Conservation (phyloP, 1,140 invertebrate species). For the Cephus cinctus region DNA sequence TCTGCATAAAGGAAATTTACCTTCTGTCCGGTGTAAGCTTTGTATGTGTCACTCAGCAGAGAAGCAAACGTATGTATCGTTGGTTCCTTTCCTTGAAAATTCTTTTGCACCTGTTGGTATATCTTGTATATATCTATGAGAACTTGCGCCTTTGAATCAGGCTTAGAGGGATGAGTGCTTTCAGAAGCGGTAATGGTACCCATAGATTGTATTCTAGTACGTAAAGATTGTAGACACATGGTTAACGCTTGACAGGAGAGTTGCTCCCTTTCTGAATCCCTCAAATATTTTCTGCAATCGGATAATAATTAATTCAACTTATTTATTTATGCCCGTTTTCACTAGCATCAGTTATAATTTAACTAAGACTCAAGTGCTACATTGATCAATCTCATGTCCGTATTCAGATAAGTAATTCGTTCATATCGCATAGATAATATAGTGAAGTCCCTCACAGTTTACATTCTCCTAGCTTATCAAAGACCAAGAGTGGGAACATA, state of each 20-base stretch:
- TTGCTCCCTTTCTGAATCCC: slow-evolving; percentile 76
- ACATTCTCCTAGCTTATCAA: too few species aligned
- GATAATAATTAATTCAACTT: too few species aligned
- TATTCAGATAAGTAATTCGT: too few species aligned
- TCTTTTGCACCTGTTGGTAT: slow-evolving; percentile 64
- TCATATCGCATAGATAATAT: too few species aligned
- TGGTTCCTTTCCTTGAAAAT: slow-evolving; percentile 57
- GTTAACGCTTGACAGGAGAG: slow-evolving; percentile 73
- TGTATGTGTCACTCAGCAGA: slow-evolving; percentile 64
- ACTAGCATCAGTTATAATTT: too few species aligned
- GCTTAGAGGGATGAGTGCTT: slow-evolving; percentile 21
- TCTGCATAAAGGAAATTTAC: too few species aligned
- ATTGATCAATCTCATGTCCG: too few species aligned
- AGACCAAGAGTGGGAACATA: too few species aligned
- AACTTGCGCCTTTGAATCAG: slow-evolving; percentile 44
- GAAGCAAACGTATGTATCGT: slow-evolving; percentile 54
- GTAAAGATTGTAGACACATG: slow-evolving; percentile 65
- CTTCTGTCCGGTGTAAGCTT: slow-evolving; percentile 52
- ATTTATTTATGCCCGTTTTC: too few species aligned
- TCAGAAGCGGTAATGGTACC: slow-evolving; percentile 26
- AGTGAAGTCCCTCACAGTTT: too few species aligned
- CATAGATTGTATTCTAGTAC: slow-evolving; percentile 48
- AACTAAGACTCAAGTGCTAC: too few species aligned
- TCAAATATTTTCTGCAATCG: slow-evolving; percentile 70
- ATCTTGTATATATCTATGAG: slow-evolving; percentile 64